These are phyloP conservation scores for Enteromius argenteus DNA, from an alignment of 2,797 vertebrate genomes.

Conservation along the genomic window DNA sequence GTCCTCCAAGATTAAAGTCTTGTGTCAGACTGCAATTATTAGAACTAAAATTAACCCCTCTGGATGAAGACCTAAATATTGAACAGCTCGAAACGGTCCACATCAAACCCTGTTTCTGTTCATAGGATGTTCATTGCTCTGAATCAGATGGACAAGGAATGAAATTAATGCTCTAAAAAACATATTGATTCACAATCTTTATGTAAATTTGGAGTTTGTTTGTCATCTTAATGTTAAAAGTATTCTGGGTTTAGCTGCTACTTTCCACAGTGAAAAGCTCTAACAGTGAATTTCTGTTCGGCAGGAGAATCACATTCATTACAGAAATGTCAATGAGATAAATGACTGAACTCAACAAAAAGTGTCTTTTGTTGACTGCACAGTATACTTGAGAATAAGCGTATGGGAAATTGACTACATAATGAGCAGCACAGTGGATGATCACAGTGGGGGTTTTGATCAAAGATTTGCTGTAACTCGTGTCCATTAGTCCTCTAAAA, in stretches of 20 bases:
- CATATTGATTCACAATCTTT: not conserved
- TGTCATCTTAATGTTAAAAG: not conserved
- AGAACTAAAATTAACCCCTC: not conserved
- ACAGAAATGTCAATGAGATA: not conserved
- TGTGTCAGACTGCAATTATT: not conserved
- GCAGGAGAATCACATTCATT: not conserved
- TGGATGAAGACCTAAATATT: not conserved
- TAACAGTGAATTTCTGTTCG: not conserved
- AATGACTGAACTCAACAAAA: conserved; percentile 4
- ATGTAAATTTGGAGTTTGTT: not conserved
- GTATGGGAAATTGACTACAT: conserved; percentile 29
- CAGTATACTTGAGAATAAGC: not conserved
- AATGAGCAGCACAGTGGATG: conserved; percentile 52
- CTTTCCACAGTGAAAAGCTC: not conserved
- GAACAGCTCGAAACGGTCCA: not conserved
- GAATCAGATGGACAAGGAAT: not conserved
- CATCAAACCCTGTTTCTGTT: not conserved
- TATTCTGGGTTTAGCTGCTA: not conserved
- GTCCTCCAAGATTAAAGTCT: conserved; percentile 4
- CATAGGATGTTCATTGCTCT: not conserved
- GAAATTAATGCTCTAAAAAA: conserved; percentile 6
- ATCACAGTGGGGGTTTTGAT: conserved; percentile 32
- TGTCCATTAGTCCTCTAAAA: conserved; percentile 76
- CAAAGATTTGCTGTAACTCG: conserved; percentile 61
- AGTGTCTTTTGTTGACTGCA: conserved; percentile 4